Percentiles rank a stretch among this genome's conserved stretches.
phyloP scores from a whole-genome alignment of 2,113 vertebrate genomes.

The Parotia lawesii region DNA sequence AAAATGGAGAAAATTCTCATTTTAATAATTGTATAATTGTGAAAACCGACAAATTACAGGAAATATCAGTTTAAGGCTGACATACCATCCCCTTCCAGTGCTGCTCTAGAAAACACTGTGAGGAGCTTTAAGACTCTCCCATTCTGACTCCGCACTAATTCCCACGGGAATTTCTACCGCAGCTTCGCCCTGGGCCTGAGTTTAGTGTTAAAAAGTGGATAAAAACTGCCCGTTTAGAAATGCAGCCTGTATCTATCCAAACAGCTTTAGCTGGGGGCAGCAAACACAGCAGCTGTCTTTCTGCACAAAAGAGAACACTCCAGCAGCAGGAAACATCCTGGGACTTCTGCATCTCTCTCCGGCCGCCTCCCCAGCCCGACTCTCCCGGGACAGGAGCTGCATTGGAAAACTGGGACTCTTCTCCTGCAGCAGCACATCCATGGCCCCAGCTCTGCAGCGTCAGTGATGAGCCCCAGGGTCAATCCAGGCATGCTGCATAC shows the following conservation, averaged over 20 bases:
- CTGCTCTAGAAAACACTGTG: not conserved
- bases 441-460: not conserved
- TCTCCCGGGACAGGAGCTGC: not conserved
- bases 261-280: not conserved
- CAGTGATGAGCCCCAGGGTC: not conserved
- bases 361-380: fast-evolving
- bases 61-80: constrained; percentile 4
- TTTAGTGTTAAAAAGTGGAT: not conserved
- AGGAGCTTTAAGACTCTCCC: not conserved
- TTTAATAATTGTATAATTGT: constrained; percentile 38
- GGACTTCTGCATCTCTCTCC: not conserved
- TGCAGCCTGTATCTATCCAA: not conserved
- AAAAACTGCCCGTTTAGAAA: not conserved
- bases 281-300: not conserved
- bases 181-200: not conserved
- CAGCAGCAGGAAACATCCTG: not conserved
- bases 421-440: not conserved
- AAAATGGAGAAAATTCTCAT: not conserved
- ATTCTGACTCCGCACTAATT: not conserved
- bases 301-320: not conserved
- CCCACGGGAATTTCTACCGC: not conserved
- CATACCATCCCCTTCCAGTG: not conserved
- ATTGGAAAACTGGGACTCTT: not conserved
- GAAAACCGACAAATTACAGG: constrained; percentile 33
- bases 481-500: not conserved